Conservation (phyloP, 2,888 invertebrate species). For the Clanis bilineata region DNA sequence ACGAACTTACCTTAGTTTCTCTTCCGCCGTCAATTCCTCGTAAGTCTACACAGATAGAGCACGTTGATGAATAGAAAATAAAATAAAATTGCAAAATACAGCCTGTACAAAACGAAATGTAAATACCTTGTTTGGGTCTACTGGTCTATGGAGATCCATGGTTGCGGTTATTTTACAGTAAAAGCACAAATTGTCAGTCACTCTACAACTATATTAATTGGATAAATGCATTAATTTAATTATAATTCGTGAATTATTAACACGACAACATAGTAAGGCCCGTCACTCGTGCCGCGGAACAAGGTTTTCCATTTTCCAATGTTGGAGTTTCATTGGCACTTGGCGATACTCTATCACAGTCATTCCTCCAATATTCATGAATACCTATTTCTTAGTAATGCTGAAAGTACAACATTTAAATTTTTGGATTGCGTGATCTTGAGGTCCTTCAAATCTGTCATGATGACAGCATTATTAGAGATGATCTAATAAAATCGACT, state of each 20-base stretch:
- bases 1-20: constrained; percentile 85
- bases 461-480: neutral
- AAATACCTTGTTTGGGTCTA: constrained; percentile 73
- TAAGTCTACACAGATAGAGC: constrained; percentile 82
- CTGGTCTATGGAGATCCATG: constrained; percentile 77
- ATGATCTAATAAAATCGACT: neutral
- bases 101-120: constrained; percentile 21
- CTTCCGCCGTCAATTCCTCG: constrained; percentile 88
- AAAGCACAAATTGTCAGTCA: constrained; percentile 13
- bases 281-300: constrained; percentile 21
- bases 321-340: neutral
- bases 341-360: neutral
- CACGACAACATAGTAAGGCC: constrained; percentile 19
- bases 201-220: constrained; percentile 18
- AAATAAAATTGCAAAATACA: constrained; percentile 2
- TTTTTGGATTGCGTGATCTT: neutral
- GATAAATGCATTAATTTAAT: constrained; percentile 29
- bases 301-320: constrained; percentile 19
- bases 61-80: constrained; percentile 22
- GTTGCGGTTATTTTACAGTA: constrained; percentile 19
- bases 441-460: neutral
- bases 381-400: neutral
- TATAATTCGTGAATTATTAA: constrained; percentile 26
- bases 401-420: neutral
- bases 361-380: neutral